phyloP scores from a whole-genome alignment of 2,888 invertebrate genomes.

The Anthrax anthrax region DNA sequence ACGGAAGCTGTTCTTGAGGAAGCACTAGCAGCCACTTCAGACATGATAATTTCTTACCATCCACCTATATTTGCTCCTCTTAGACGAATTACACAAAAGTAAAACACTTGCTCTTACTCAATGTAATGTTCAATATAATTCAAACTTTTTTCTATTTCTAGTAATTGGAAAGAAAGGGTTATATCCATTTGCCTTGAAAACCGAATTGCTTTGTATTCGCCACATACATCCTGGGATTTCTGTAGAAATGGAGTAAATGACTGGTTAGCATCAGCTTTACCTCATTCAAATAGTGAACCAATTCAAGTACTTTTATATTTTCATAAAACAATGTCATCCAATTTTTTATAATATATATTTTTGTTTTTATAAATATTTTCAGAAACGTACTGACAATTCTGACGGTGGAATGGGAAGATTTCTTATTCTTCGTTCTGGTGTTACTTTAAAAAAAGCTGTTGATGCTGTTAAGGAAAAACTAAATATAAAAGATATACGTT shows the following conservation, averaged over 20 bases:
- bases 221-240: slow-evolving; percentile 84
- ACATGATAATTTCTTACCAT: slow-evolving; percentile 85
- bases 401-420: slow-evolving; percentile 43
- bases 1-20: slow-evolving; percentile 78
- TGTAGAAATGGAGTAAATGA: slow-evolving; percentile 78
- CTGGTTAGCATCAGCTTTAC: slow-evolving; percentile 56
- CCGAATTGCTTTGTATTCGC: slow-evolving; percentile 79
- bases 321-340: too few species aligned
- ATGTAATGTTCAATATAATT: too few species aligned
- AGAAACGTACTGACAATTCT: slow-evolving; percentile 9
- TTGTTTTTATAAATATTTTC: slow-evolving; percentile 4
- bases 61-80: slow-evolving; percentile 85
- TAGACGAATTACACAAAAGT: slow-evolving; percentile 68
- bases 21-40: slow-evolving; percentile 49
- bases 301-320: slow-evolving; percentile 9
- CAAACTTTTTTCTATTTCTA: slow-evolving; percentile 18
- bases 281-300: slow-evolving; percentile 13
- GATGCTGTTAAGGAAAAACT: slow-evolving; percentile 53
- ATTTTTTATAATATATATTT: not conserved
- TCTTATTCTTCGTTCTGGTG: slow-evolving; percentile 36
- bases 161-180: slow-evolving; percentile 68
- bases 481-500: slow-evolving; percentile 50
- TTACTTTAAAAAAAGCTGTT: slow-evolving; percentile 47
- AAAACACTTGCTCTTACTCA: too few species aligned
- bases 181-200: slow-evolving; percentile 66